Conservation (phyloP, 2,113 vertebrate species). For the Tor tambroides region DNA sequence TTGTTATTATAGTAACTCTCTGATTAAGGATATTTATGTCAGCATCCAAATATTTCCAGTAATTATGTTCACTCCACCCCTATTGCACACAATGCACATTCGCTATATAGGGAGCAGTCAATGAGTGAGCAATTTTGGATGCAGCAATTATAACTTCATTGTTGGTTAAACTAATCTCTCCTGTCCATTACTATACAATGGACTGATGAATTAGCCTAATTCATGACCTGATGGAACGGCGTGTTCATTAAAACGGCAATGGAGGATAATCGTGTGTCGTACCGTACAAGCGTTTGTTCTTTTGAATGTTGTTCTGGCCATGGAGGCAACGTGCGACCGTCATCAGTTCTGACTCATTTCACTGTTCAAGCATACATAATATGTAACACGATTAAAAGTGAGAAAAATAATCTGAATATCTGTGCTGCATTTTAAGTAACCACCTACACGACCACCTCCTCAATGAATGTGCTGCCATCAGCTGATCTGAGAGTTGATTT, state of each 20-base stretch:
- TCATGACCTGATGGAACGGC: slow-evolving; percentile 45
- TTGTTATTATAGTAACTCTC: background rate
- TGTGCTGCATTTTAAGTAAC: slow-evolving; percentile 12
- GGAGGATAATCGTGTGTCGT: slow-evolving; percentile 33
- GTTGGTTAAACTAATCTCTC: slow-evolving; percentile 49
- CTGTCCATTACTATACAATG: slow-evolving; percentile 45
- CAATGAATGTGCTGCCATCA: slow-evolving; percentile 4
- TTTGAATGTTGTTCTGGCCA: background rate
- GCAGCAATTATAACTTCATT: slow-evolving; percentile 54
- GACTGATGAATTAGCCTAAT: slow-evolving; percentile 50
- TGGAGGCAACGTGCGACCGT: background rate
- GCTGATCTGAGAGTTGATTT: background rate
- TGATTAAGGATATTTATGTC: background rate
- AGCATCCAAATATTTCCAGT: background rate
- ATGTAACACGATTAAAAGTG: slow-evolving; percentile 21
- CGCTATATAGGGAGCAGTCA: background rate
- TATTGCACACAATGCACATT: background rate
- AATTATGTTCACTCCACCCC: background rate
- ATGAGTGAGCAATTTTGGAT: background rate
- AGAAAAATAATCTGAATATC: slow-evolving; percentile 30
- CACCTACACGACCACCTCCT: slow-evolving; percentile 22
- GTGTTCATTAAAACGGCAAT: slow-evolving; percentile 37
- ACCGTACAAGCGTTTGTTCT: slow-evolving; percentile 30
- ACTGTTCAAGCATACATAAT: background rate
- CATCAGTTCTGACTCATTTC: slow-evolving; percentile 5